phyloP scores from a whole-genome alignment of 2,797 vertebrate genomes.

The Acestrorhynchus altus region DNA sequence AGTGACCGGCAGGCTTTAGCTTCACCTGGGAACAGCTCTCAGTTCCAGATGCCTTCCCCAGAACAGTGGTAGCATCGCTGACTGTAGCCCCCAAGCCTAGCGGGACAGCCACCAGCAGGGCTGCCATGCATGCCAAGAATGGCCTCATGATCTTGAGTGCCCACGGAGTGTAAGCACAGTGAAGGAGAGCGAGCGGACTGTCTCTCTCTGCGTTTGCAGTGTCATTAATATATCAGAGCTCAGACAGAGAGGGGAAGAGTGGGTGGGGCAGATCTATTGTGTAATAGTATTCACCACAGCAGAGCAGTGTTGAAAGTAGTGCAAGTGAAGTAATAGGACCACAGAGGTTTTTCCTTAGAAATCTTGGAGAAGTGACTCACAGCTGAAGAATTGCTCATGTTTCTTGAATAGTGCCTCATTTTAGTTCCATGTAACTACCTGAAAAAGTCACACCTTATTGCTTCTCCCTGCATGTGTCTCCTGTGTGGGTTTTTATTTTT shows the following conservation, averaged over 20 bases:
- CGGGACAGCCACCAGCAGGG: constrained; percentile 74
- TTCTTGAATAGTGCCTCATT: constrained; percentile 3
- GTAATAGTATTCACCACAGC: constrained; percentile 66
- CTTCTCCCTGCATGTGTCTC: not conserved
- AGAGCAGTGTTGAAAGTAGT: constrained; percentile 28
- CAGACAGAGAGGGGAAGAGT: constrained; percentile 66
- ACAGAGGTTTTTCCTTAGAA: constrained; percentile 61
- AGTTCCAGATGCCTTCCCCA: constrained; percentile 31
- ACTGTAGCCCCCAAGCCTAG: constrained; percentile 65
- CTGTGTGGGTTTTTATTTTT: not conserved
- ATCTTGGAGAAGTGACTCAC: constrained; percentile 62
- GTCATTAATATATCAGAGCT: constrained; percentile 82
- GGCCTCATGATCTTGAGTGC: constrained; percentile 79
- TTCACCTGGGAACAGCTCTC: constrained; percentile 79
- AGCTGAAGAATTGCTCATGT: constrained; percentile 58
- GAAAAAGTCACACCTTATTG: not conserved
- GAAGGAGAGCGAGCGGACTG: constrained; percentile 78
- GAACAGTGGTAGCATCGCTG: constrained; percentile 62
- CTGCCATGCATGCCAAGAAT: constrained; percentile 71
- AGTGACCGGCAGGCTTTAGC: constrained; percentile 84
- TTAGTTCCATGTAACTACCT: not conserved
- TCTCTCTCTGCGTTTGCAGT: constrained; percentile 81
- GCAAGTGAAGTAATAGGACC: constrained; percentile 35
- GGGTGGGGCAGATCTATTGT: constrained; percentile 76
- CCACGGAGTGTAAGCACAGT: constrained; percentile 54